Evolutionary conservation across 2,888 invertebrate genomes (phyloP).

Genomic region (Neoitamus cyanurus): DNA sequence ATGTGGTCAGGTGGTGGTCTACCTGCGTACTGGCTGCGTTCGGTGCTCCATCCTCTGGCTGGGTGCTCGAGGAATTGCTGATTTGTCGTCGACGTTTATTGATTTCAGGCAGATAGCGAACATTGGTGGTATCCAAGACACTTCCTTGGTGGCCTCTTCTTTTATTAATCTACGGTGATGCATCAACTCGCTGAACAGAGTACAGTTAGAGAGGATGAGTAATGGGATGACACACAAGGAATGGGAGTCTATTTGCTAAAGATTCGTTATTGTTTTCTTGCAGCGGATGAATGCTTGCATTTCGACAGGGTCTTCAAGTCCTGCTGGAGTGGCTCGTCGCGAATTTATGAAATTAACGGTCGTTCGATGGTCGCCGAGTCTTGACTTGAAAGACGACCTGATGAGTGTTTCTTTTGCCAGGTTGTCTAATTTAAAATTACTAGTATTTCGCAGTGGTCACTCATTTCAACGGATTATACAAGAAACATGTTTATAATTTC

Average conservation of each 20-base stretch:
- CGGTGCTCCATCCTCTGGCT: background rate
- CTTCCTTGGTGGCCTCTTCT: conserved; percentile 52
- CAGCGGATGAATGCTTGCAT: background rate
- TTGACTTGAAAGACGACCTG: background rate
- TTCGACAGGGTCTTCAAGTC: background rate
- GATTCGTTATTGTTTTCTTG: background rate
- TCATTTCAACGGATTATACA: background rate
- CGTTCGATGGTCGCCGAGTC: background rate
- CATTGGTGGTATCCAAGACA: conserved; percentile 44
- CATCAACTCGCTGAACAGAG: conserved; percentile 1
- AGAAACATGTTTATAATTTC: no score
- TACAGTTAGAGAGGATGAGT: conserved; percentile 22
- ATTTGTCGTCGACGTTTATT: conserved; percentile 53
- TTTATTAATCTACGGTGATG: conserved; percentile 36
- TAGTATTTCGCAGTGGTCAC: background rate
- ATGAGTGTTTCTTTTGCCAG: background rate
- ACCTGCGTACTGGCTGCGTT: conserved; percentile 26
- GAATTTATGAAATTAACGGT: background rate
- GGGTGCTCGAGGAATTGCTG: conserved; percentile 42
- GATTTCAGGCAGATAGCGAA: conserved; percentile 50
- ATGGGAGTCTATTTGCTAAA: conserved; percentile 8
- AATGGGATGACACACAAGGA: conserved; percentile 4
- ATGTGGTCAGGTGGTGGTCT: conserved; percentile 50
- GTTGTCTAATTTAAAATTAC: background rate
- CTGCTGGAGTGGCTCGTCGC: background rate